Evolutionary conservation across 2,888 invertebrate species (phyloP).

Genomic region (Autographa pulchrina): DNA sequence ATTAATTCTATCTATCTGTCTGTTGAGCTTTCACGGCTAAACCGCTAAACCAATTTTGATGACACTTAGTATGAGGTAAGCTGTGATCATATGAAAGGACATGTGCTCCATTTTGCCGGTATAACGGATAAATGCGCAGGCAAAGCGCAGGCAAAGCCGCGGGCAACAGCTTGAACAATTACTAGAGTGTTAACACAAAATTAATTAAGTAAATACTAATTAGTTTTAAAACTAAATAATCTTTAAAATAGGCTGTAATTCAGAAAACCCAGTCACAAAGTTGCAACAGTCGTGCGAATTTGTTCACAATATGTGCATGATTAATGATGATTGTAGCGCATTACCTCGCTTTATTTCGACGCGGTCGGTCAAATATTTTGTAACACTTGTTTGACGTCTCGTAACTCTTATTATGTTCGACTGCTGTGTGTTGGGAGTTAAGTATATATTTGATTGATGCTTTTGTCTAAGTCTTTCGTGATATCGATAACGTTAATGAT

Average conservation of each 20-base stretch:
- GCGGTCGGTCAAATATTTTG: slow-evolving; percentile 42
- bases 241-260: slow-evolving; percentile 11
- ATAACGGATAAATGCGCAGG: too few relatives aligned
- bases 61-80: too few relatives aligned
- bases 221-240: background rate
- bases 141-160: too few relatives aligned
- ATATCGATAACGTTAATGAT: too few relatives aligned
- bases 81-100: too few relatives aligned
- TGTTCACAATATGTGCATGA: slow-evolving; percentile 39
- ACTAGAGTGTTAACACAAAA: background rate
- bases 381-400: slow-evolving; percentile 30
- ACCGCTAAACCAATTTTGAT: too few relatives aligned
- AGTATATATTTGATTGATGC: background rate
- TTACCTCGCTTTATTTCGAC: slow-evolving; percentile 53
- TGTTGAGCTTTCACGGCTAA: too few relatives aligned
- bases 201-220: background rate
- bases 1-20: too few relatives aligned
- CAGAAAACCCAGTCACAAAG: slow-evolving; percentile 29
- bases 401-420: background rate
- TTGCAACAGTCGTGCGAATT: slow-evolving; percentile 44
- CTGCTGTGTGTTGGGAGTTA: slow-evolving; percentile 13
- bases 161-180: too few relatives aligned
- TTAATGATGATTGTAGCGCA: slow-evolving; percentile 56
- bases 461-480: too few relatives aligned
- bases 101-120: too few relatives aligned